Evolutionary conservation across 2,888 invertebrate species (phyloP), one percentile per base, ranked within the genome.

Genomic region (Ariolimax columbianus): DNA sequence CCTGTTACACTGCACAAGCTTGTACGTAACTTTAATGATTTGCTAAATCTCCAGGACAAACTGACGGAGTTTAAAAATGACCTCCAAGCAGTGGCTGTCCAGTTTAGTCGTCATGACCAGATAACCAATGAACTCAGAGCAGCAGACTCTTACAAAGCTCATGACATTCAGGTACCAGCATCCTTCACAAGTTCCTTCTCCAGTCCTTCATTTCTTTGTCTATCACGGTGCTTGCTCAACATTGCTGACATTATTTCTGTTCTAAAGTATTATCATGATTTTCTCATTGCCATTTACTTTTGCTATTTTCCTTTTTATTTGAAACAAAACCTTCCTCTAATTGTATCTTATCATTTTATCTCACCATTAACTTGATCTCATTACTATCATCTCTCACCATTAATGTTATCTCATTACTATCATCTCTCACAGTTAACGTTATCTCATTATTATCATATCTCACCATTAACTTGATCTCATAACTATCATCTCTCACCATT

Each of bases 91-190:
- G 77, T 83, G 9, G 36, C 51, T 19, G n/a, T 63, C 9, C 77
- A 83, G 36, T 83, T 78, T 40, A 36, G 47, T 14, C 59, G 66
- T 30, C 78, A 83, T 26, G 83, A 83, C 14, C 83, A 83, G 43
- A 83, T 83, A 40, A 43, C 70, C 68, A 78, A 83, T 26, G 83
- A 83, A 40, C 83, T 83, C 0, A 55, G 83, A 68, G 66, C 83
- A 9, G 83, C 83, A 26, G 83, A 83, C 30, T 77, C 83, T 51
- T 83, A 83, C 78, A 83, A 83, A 33, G 83, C 83, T 68, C 83
- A 83, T 38, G 83, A 83, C 38, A 83, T 83, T 36, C 77, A 75
- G 78, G 83, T 83, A 70, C 38, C 36, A 38, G 4, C 33, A 70
- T 19, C 23, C n/a, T 36, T 38, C 19, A 1, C 38, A 11, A 36